Conservation (phyloP, 2,113 vertebrate genomes). For the Turnix velox region DNA sequence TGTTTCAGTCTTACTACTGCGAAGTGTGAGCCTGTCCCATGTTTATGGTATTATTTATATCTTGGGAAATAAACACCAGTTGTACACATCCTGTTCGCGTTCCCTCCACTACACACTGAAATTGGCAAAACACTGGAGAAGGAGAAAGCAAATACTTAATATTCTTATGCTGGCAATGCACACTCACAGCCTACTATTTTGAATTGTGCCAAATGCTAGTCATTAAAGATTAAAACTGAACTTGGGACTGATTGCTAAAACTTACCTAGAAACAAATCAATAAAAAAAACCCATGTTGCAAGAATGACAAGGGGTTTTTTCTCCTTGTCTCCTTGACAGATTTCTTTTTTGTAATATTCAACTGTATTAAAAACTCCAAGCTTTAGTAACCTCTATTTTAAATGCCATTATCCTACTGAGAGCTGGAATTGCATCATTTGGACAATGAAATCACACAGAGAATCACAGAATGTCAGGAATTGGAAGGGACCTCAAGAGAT, state of each 20-base stretch:
- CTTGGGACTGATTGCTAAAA: not conserved
- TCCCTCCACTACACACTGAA: not conserved
- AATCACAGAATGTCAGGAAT: no score
- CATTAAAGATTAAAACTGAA: slow-evolving; percentile 20
- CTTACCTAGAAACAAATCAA: not conserved
- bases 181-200: not conserved
- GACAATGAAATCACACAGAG: not conserved
- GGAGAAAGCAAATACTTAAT: not conserved
- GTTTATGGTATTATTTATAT: not conserved
- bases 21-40: not conserved
- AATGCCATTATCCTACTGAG: not conserved
- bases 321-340: not conserved
- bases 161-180: not conserved
- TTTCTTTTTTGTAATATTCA: not conserved
- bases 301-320: not conserved
- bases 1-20: not conserved
- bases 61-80: not conserved
- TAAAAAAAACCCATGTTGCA: not conserved
- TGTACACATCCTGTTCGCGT: not conserved
- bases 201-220: not conserved
- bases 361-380: not conserved
- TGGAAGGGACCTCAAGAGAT: no score
- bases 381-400: not conserved
- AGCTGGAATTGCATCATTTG: not conserved
- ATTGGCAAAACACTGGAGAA: not conserved